These are phyloP conservation scores for Pyrocoelia pectoralis DNA, from an alignment of 2,888 invertebrate genomes.

Conservation along the genomic window DNA sequence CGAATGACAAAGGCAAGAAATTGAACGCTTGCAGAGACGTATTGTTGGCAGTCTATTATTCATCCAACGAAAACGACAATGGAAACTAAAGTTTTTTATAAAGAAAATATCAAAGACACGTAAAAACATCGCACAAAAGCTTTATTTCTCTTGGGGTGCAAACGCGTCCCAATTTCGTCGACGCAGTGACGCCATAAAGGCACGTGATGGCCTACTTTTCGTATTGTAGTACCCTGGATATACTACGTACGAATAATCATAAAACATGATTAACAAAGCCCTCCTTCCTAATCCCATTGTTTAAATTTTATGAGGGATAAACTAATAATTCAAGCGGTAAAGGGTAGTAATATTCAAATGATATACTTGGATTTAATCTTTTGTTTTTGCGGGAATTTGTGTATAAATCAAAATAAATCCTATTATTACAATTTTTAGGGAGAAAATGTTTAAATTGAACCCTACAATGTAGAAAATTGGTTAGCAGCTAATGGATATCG, in stretches of 20 bases:
- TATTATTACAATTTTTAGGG: too few species aligned
- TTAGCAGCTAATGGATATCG: too few species aligned
- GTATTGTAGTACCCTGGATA: conserved; percentile 9
- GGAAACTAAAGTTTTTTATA: too few species aligned
- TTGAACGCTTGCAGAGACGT: too few species aligned
- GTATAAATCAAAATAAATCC: too few species aligned
- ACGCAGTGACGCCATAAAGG: conserved; percentile 27
- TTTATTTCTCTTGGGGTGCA: conserved; percentile 1
- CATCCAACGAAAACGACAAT: too few species aligned
- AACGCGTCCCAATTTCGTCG: conserved; percentile 26
- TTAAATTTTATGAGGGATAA: neutral
- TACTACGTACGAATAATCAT: neutral
- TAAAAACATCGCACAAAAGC: neutral
- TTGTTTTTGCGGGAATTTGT: neutral
- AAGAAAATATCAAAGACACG: too few species aligned
- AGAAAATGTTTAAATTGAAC: too few species aligned
- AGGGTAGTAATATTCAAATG: too few species aligned
- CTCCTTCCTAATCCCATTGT: neutral
- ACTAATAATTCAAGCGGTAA: neutral
- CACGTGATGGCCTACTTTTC: conserved; percentile 34
- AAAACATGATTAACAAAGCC: neutral
- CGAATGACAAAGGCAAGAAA: too few species aligned
- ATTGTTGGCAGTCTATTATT: too few species aligned
- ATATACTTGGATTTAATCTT: neutral
- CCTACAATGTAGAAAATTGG: too few species aligned